Percentiles rank a stretch among this genome's conserved stretches.
phyloP scores from a whole-genome alignment of 2,797 vertebrate genomes.

The Phalanger gymnotis region DNA sequence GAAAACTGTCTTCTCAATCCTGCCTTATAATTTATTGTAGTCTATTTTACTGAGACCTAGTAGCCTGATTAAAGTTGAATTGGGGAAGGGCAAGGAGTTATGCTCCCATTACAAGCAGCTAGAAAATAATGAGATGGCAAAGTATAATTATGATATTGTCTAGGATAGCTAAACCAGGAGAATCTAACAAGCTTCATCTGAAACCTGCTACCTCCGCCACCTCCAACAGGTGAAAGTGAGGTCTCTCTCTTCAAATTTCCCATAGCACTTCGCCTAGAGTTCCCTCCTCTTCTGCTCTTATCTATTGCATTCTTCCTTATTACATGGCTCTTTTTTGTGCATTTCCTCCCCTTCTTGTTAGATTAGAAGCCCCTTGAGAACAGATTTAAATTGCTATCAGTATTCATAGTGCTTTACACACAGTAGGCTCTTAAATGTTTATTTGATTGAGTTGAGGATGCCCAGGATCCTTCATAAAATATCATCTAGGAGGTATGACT shows the following conservation, averaged over 20 bases:
- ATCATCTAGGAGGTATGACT: neutral
- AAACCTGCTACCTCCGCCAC: neutral
- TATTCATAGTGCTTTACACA: neutral
- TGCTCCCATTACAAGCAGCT: neutral
- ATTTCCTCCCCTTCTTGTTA: neutral
- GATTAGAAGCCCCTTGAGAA: neutral
- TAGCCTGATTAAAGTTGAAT: neutral
- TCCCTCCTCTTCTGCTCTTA: neutral
- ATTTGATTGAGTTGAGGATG: neutral
- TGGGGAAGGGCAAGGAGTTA: neutral
- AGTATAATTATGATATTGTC: neutral
- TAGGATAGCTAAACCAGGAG: neutral
- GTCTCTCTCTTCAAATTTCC: neutral
- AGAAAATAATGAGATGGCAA: neutral
- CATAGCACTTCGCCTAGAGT: neutral
- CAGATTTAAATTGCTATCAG: neutral
- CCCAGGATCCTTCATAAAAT: neutral
- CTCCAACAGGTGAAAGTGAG: neutral
- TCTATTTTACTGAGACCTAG: neutral
- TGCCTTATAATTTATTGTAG: too few relatives aligned
- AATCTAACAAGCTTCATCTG: neutral
- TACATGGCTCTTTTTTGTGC: neutral
- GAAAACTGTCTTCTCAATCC: too few relatives aligned
- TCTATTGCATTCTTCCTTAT: neutral
- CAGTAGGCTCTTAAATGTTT: neutral